Evolutionary conservation across 2,888 invertebrate species (phyloP).

Genomic region (Tipula helvola): DNA sequence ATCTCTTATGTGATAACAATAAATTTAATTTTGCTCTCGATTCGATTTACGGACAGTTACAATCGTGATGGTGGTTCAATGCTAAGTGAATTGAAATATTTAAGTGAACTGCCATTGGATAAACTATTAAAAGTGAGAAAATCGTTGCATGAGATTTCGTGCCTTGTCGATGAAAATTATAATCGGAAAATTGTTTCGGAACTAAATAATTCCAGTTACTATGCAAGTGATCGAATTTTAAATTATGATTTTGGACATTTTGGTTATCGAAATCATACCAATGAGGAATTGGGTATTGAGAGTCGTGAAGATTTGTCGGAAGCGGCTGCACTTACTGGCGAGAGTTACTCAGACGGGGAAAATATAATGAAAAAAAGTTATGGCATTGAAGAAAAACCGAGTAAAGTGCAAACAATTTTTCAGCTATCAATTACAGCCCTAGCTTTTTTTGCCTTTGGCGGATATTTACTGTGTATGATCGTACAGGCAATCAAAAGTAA

Average conservation of each 20-base stretch:
- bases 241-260: background rate
- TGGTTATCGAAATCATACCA: background rate
- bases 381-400: slow-evolving; percentile 39
- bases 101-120: slow-evolving; percentile 56
- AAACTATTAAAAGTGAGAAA: slow-evolving; percentile 49
- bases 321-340: background rate
- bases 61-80: background rate
- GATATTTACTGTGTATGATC: slow-evolving; percentile 65
- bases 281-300: background rate
- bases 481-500: slow-evolving; percentile 62
- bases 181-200: background rate
- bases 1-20: background rate
- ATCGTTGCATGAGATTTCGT: slow-evolving; percentile 24
- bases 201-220: background rate
- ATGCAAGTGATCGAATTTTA: background rate
- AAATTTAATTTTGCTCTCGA: background rate
- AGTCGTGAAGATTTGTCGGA: background rate
- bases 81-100: slow-evolving; percentile 19
- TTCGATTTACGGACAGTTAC: background rate
- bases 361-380: background rate
- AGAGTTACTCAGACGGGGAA: background rate
- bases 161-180: background rate
- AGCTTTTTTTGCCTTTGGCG: slow-evolving; percentile 74
- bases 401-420: slow-evolving; percentile 61
- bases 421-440: slow-evolving; percentile 65